phyloP scores from a whole-genome alignment of 2,888 invertebrate species.

The Amiota minor region DNA sequence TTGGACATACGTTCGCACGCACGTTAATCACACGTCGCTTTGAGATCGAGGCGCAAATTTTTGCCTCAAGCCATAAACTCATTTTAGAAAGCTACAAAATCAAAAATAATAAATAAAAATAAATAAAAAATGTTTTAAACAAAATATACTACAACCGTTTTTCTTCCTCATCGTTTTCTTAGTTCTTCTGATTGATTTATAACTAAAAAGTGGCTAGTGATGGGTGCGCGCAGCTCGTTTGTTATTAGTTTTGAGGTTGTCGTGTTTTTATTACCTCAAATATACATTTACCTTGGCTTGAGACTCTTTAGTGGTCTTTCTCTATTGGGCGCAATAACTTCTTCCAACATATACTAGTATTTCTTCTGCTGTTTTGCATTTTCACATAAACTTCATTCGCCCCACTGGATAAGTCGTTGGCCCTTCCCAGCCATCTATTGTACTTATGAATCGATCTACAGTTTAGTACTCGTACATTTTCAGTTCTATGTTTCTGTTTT shows the following conservation, averaged over 20 bases:
- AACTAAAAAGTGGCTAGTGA: conserved; percentile 4
- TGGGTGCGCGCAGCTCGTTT: neutral
- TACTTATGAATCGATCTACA: too few relatives aligned
- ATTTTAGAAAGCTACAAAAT: neutral
- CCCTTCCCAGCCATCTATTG: too few relatives aligned
- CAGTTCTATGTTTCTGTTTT: too few relatives aligned
- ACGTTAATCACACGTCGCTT: conserved; percentile 55
- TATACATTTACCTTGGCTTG: neutral
- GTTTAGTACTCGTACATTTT: too few relatives aligned
- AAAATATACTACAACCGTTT: neutral
- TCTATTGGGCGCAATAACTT: neutral
- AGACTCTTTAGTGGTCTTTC: neutral
- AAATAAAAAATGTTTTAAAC: neutral
- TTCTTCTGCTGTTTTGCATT: neutral
- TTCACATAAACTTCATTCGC: neutral
- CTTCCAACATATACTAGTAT: neutral
- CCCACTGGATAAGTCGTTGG: too few relatives aligned
- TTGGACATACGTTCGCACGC: conserved; percentile 47
- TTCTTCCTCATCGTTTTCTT: too few relatives aligned
- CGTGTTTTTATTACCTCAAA: neutral
- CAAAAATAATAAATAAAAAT: neutral
- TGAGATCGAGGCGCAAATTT: conserved; percentile 42
- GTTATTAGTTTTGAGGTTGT: too few relatives aligned
- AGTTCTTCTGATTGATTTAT: conserved; percentile 19
- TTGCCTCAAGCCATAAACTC: neutral